These are phyloP conservation scores for Pecten maximus DNA, from an alignment of 2,888 invertebrate genomes.

Conservation along the genomic window DNA sequence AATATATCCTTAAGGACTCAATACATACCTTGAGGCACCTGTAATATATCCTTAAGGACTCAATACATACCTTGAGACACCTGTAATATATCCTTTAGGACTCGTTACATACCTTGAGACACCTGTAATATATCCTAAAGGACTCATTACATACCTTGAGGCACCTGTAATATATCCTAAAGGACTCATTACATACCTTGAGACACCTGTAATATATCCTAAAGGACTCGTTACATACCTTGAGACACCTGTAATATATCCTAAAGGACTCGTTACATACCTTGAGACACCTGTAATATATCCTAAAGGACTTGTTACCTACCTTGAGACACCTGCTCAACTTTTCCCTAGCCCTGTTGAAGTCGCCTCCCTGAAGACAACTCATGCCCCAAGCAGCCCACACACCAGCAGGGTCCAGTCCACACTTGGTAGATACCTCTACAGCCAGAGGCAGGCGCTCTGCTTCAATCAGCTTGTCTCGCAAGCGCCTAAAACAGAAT, in stretches of 20 bases:
- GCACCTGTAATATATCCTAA: too few relatives aligned
- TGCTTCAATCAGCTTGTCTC: constrained; percentile 89
- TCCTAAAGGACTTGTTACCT: constrained; percentile 37
- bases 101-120: too few relatives aligned
- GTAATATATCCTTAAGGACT: too few relatives aligned
- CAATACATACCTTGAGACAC: too few relatives aligned
- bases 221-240: not conserved
- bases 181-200: too few relatives aligned
- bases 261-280: not conserved
- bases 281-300: not conserved
- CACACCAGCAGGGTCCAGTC: constrained; percentile 89
- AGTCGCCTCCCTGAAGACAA: constrained; percentile 85
- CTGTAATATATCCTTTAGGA: too few relatives aligned
- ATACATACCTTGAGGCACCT: too few relatives aligned
- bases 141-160: too few relatives aligned
- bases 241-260: not conserved
- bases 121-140: too few relatives aligned
- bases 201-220: not conserved
- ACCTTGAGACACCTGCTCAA: constrained; percentile 86
- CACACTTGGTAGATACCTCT: constrained; percentile 92
- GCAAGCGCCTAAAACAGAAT: constrained; percentile 85
- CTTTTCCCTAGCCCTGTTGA: constrained; percentile 89
- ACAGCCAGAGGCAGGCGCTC: constrained; percentile 91
- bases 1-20: too few relatives aligned
- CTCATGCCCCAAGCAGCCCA: constrained; percentile 95